Conservation (phyloP, 2,888 invertebrate species). For the Embidobia sp. region DNA sequence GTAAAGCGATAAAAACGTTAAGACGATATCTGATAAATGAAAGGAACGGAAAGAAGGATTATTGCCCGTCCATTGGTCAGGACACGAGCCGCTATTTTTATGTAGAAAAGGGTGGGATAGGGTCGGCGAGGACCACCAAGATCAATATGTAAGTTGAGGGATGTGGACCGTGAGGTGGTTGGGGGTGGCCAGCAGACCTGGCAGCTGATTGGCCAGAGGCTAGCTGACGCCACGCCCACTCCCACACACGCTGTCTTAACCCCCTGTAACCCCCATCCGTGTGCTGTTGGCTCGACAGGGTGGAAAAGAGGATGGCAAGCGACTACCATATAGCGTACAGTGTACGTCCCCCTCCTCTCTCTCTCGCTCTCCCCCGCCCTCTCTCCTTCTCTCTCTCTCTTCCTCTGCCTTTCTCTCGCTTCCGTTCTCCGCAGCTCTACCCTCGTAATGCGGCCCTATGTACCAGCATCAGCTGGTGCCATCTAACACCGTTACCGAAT, state of each 20-base stretch:
- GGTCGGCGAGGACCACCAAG: constrained; percentile 80
- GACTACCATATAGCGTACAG: constrained; percentile 62
- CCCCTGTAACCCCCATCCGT: constrained; percentile 73
- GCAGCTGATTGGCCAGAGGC: constrained; percentile 81
- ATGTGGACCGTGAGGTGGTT: constrained; percentile 79
- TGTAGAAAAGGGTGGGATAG: constrained; percentile 62
- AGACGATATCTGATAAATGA: constrained; percentile 37
- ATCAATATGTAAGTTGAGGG: constrained; percentile 82
- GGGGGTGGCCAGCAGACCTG: constrained; percentile 80
- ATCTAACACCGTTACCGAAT: constrained; percentile 78
- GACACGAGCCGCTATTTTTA: constrained; percentile 38
- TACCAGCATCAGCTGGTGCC: constrained; percentile 64
- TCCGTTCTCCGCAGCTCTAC: constrained; percentile 62
- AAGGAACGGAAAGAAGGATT: constrained; percentile 40
- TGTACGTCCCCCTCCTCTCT: constrained; percentile 6
- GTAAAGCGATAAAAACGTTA: constrained; percentile 37
- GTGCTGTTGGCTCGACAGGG: constrained; percentile 65
- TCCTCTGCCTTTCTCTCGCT: constrained; percentile 50
- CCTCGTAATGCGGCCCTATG: constrained; percentile 42
- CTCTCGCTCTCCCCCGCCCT: constrained; percentile 25
- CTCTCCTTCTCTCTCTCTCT: constrained; percentile 13
- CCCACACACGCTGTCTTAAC: constrained; percentile 82
- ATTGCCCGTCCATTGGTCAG: constrained; percentile 62
- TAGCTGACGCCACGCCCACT: constrained; percentile 80
- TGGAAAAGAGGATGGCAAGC: constrained; percentile 67